Conservation (phyloP, 2,797 vertebrate genomes). For the Phrynocephalus vlangalii region DNA sequence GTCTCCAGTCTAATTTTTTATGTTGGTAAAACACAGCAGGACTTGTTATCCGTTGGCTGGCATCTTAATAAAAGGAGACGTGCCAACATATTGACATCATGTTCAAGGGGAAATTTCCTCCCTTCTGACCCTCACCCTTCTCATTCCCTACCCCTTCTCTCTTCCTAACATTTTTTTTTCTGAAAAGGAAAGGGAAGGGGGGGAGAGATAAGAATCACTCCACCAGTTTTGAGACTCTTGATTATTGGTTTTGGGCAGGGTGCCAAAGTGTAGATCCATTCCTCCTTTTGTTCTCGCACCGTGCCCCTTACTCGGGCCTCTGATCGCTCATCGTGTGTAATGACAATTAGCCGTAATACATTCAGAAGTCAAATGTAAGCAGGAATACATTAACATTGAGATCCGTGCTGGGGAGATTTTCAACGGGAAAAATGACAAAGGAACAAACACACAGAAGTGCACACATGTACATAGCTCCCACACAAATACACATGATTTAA, state of each 20-base stretch:
- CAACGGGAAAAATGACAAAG: slow-evolving; percentile 79
- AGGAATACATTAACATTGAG: slow-evolving; percentile 97
- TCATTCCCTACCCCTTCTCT: slow-evolving; percentile 12
- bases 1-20: slow-evolving; percentile 99
- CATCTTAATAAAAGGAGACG: slow-evolving; percentile 98
- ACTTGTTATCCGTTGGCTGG: slow-evolving; percentile 98
- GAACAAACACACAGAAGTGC: slow-evolving; percentile 70
- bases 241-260: slow-evolving; percentile 79
- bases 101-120: slow-evolving; percentile 96
- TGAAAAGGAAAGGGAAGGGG: slow-evolving; percentile 5
- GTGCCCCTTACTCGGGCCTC: slow-evolving; percentile 82
- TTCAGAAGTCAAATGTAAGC: slow-evolving; percentile 97
- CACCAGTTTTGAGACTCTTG: slow-evolving; percentile 72
- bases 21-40: slow-evolving; percentile 99
- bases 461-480: not conserved
- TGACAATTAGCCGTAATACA: slow-evolving; percentile 96
- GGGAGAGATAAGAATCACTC: slow-evolving; percentile 47
- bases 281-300: slow-evolving; percentile 87
- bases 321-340: slow-evolving; percentile 88
- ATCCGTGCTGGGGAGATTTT: slow-evolving; percentile 76
- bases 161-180: not conserved
- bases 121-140: slow-evolving; percentile 65
- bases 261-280: slow-evolving; percentile 86
- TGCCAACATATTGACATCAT: slow-evolving; percentile 99
- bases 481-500: not conserved